Percentiles rank a stretch among this genome's conserved stretches.
phyloP scores from a whole-genome alignment of 2,888 invertebrate species.

The Ditula angustiorana region DNA sequence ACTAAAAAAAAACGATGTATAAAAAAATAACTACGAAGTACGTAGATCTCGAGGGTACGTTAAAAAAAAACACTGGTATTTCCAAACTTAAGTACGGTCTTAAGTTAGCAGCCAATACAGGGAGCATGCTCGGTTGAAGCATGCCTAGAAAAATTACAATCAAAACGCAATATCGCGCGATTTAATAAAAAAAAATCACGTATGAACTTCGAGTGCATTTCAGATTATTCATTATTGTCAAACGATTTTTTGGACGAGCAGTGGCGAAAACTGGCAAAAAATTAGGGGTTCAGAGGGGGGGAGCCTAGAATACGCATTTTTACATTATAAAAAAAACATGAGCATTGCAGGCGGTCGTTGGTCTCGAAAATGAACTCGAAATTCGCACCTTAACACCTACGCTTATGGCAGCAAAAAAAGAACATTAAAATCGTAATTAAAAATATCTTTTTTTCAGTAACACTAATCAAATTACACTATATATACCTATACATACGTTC shows the following conservation, averaged over 20 bases:
- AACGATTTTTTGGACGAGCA: slow-evolving; percentile 40
- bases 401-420: slow-evolving; percentile 77
- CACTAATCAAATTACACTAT: slow-evolving; percentile 59
- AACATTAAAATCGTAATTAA: slow-evolving; percentile 66
- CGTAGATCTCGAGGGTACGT: slow-evolving; percentile 47
- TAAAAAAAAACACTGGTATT: slow-evolving; percentile 63
- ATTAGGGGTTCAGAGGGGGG: too few species aligned
- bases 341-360: slow-evolving; percentile 47
- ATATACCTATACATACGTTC: slow-evolving; percentile 63
- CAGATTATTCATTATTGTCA: slow-evolving; percentile 45
- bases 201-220: slow-evolving; percentile 45
- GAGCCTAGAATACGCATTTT: slow-evolving; percentile 31
- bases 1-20: slow-evolving; percentile 46
- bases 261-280: slow-evolving; percentile 28
- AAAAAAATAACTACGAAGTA: slow-evolving; percentile 49
- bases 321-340: slow-evolving; percentile 42
- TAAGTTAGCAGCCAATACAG: slow-evolving; percentile 70
- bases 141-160: slow-evolving; percentile 9
- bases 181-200: slow-evolving; percentile 45
- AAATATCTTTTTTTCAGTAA: slow-evolving; percentile 76
- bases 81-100: slow-evolving; percentile 64
- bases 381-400: slow-evolving; percentile 55
- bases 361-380: slow-evolving; percentile 61
- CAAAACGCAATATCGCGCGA: slow-evolving; percentile 31
- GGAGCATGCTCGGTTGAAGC: slow-evolving; percentile 7